Conservation (phyloP, 1,140 invertebrate genomes). For the Drosophila albomicans region DNA sequence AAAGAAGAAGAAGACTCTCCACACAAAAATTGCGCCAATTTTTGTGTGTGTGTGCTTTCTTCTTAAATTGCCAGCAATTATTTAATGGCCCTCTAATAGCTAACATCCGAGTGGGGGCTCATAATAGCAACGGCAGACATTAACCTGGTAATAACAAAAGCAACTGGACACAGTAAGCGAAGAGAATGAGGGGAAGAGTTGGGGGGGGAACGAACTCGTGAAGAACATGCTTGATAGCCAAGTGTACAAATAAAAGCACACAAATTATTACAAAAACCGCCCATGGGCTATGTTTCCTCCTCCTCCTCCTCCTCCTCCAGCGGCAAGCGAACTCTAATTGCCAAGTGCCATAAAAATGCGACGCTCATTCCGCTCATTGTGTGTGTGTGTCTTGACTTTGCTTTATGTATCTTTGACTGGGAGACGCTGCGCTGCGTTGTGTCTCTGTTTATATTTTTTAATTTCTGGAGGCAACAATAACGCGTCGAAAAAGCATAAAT, state of each 20-base stretch:
- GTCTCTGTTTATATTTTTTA: slow-evolving; percentile 81
- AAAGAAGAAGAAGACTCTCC: slow-evolving; percentile 12
- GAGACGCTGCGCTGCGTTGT: slow-evolving; percentile 13
- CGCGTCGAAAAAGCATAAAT: slow-evolving; percentile 82
- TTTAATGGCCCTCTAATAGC: slow-evolving; percentile 81
- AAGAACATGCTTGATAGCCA: slow-evolving; percentile 49
- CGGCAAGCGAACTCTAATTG: slow-evolving; percentile 57
- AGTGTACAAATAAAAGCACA: slow-evolving; percentile 74
- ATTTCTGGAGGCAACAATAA: slow-evolving; percentile 76
- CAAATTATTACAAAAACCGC: slow-evolving; percentile 70
- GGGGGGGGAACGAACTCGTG: slow-evolving; percentile 3
- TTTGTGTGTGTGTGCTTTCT: slow-evolving; percentile 46
- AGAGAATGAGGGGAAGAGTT: background rate
- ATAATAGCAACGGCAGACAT: slow-evolving; percentile 67
- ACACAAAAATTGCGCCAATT: slow-evolving; percentile 44
- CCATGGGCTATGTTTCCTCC: slow-evolving; percentile 29
- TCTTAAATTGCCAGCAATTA: slow-evolving; percentile 80
- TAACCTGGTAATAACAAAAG: slow-evolving; percentile 68
- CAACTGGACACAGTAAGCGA: slow-evolving; percentile 17
- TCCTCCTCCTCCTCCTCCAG: background rate
- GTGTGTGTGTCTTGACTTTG: slow-evolving; percentile 29
- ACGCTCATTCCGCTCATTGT: background rate
- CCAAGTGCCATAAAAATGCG: slow-evolving; percentile 79
- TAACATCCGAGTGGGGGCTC: slow-evolving; percentile 76
- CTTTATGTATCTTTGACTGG: slow-evolving; percentile 59